Evolutionary conservation across 2,113 vertebrate genomes (phyloP).

Genomic region (Nipponia nippon): DNA sequence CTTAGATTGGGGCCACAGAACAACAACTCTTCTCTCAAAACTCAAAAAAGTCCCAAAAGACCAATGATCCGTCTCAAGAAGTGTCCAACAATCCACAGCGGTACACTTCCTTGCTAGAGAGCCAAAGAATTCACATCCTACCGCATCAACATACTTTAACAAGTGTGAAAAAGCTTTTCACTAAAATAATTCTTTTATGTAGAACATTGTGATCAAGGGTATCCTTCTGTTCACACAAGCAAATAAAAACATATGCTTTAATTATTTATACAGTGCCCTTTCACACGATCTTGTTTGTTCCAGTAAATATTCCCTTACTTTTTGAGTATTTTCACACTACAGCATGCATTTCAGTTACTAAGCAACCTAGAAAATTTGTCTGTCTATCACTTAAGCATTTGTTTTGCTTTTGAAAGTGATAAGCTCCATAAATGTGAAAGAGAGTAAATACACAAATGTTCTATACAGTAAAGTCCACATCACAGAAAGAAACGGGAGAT

Average conservation of each 20-base stretch:
- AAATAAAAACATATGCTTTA: background rate
- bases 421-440: background rate
- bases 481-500: background rate
- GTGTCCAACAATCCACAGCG: background rate
- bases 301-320: background rate
- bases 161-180: background rate
- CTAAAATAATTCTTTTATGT: background rate
- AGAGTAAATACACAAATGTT: background rate
- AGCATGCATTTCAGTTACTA: constrained; percentile 8
- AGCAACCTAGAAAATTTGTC: constrained; percentile 43
- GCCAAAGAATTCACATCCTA: background rate
- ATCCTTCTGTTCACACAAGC: background rate
- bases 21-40: background rate
- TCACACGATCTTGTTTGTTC: background rate
- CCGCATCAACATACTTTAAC: background rate
- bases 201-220: background rate
- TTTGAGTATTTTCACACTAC: background rate
- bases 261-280: background rate
- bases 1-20: background rate
- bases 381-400: constrained; percentile 39
- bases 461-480: background rate
- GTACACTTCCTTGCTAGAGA: background rate
- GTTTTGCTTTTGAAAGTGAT: constrained; percentile 22
- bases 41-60: background rate
- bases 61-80: background rate